A percentile compares a stretch with the other conserved stretches of the same genome.
These are phyloP conservation scores for Lepidurus apus DNA, from an alignment of 1,140 invertebrate genomes.

Conservation along the genomic window DNA sequence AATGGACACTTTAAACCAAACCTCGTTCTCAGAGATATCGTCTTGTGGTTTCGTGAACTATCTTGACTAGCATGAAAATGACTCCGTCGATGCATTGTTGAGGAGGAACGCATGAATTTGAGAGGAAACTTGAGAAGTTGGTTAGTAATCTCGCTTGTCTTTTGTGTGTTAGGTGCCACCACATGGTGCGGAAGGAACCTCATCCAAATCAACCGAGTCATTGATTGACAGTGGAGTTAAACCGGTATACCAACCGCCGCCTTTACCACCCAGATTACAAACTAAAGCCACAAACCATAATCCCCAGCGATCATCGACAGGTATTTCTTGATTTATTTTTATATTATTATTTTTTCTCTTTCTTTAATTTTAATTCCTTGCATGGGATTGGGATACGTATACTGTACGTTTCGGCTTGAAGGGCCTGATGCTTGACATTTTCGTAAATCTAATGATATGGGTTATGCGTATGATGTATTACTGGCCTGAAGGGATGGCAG, in stretches of 20 bases:
- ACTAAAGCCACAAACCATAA: neutral
- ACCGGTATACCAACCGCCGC: neutral
- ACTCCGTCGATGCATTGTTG: neutral
- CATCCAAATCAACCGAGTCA: neutral
- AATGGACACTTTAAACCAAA: neutral
- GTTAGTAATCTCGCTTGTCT: neutral
- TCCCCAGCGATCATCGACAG: neutral
- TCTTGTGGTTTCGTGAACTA: neutral
- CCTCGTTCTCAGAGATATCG: neutral
- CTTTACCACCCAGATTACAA: conserved; percentile 18
- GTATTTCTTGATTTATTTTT: conserved; percentile 12
- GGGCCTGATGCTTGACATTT: neutral
- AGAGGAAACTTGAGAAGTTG: neutral
- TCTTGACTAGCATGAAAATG: too few species aligned
- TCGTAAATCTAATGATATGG: neutral
- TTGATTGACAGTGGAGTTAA: conserved; percentile 3
- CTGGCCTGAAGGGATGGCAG: neutral
- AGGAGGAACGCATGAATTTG: neutral
- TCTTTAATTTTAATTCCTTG: neutral
- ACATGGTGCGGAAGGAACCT: neutral
- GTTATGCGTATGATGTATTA: conserved; percentile 6
- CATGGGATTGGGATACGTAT: neutral
- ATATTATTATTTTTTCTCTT: neutral
- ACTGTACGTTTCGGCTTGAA: neutral
- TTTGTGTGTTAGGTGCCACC: neutral